A percentile compares a stretch with the other conserved stretches of the same genome.
These are phyloP conservation scores for Enteromius trimaculatus DNA, from an alignment of 2,797 vertebrate genomes.

Conservation along the genomic window DNA sequence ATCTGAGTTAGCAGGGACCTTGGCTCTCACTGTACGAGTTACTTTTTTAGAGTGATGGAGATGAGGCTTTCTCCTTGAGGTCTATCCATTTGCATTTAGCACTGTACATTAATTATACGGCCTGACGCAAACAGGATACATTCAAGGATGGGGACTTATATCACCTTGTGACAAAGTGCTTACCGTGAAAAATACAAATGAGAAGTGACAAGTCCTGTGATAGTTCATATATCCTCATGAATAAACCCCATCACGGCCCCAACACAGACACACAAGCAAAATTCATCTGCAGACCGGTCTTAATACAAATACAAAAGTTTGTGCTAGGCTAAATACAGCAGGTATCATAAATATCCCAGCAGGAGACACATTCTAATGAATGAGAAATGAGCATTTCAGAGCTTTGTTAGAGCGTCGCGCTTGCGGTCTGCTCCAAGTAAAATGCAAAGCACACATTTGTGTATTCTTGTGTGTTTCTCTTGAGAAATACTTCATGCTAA, in stretches of 20 bases:
- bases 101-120: constrained; percentile 71
- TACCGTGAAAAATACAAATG: constrained; percentile 72
- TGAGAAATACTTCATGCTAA: background rate
- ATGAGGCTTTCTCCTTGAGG: constrained; percentile 60
- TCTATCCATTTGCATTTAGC: constrained; percentile 64
- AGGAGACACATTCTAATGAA: background rate
- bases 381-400: background rate
- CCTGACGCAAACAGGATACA: constrained; percentile 74
- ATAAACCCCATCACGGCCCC: constrained; percentile 54
- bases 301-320: background rate
- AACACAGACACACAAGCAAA: constrained; percentile 12
- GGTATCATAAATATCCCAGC: background rate
- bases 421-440: background rate
- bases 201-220: constrained; percentile 75
- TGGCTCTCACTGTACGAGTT: constrained; percentile 26
- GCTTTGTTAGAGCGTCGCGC: background rate
- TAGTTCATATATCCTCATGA: constrained; percentile 71
- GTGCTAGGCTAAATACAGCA: background rate
- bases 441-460: constrained; percentile 13
- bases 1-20: background rate
- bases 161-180: constrained; percentile 62
- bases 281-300: constrained; percentile 25
- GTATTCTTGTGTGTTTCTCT: background rate
- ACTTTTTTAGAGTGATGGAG: constrained; percentile 52
- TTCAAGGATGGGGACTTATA: constrained; percentile 73